These are phyloP conservation scores for Rhaphigaster nebulosa DNA, from an alignment of 2,888 invertebrate genomes.

Conservation along the genomic window DNA sequence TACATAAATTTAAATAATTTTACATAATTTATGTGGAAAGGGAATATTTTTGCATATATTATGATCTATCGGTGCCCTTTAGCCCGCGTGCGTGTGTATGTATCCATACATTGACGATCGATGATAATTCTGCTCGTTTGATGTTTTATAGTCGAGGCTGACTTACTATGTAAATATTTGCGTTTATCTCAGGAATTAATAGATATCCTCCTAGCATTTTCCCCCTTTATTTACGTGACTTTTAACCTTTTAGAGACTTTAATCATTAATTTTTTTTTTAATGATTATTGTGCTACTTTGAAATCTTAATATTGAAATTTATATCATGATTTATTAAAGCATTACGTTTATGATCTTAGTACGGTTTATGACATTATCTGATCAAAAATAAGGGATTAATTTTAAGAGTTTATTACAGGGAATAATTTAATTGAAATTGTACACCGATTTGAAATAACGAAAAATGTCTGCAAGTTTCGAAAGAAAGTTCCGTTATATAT, in stretches of 20 bases:
- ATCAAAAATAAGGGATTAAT: neutral
- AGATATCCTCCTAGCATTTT: neutral
- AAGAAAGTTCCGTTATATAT: no score
- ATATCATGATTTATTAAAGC: neutral
- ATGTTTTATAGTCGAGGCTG: neutral
- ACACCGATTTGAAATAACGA: no score
- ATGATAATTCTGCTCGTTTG: neutral
- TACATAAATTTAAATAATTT: slow-evolving; percentile 36
- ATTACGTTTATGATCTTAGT: neutral
- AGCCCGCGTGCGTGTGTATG: neutral
- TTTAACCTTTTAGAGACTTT: neutral
- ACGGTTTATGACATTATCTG: neutral
- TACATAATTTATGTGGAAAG: slow-evolving; percentile 34
- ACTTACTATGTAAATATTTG: neutral
- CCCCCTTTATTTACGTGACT: neutral
- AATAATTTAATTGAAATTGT: no score
- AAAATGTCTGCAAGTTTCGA: no score
- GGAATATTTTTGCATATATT: slow-evolving; percentile 49
- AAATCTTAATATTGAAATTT: neutral
- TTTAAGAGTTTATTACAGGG: neutral
- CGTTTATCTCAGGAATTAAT: neutral
- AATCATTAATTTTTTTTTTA: neutral
- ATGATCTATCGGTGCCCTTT: slow-evolving; percentile 31
- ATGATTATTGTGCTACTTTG: neutral
- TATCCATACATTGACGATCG: neutral